Percentiles rank a stretch among this genome's conserved stretches.
These are phyloP conservation scores for Aphelocoma coerulescens DNA, from an alignment of 2,113 vertebrate species.

Conservation along the genomic window DNA sequence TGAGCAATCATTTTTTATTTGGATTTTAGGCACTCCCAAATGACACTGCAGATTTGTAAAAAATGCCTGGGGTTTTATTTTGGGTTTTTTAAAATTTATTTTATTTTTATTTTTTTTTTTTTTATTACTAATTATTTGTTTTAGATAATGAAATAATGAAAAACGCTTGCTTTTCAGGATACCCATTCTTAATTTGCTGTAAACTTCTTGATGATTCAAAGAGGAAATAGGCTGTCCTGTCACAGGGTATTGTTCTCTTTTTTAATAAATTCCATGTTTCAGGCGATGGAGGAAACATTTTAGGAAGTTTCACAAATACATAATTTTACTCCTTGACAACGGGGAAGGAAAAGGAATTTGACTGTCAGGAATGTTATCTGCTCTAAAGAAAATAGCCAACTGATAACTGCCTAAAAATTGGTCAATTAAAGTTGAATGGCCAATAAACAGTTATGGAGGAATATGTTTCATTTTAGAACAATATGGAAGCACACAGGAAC, in stretches of 20 bases:
- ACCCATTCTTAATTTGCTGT: constrained; percentile 2
- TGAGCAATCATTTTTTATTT: background rate
- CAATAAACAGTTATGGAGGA: constrained; percentile 47
- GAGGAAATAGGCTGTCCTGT: constrained; percentile 28
- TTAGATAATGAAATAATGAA: background rate
- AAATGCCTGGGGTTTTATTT: background rate
- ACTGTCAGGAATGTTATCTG: constrained; percentile 48
- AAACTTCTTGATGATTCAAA: constrained; percentile 36
- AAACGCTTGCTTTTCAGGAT: background rate
- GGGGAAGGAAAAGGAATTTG: constrained; percentile 55
- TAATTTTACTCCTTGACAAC: constrained; percentile 22
- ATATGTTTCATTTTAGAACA: constrained; percentile 34
- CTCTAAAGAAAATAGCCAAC: constrained; percentile 60
- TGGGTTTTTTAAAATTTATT: background rate
- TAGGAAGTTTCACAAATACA: constrained; percentile 50
- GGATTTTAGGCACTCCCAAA: constrained; percentile 5
- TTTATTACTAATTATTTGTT: background rate
- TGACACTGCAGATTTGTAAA: background rate
- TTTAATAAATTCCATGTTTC: constrained; percentile 57
- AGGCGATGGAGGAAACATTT: constrained; percentile 53
- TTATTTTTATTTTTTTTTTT: background rate
- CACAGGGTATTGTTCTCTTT: constrained; percentile 39
- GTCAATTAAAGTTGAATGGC: constrained; percentile 70
- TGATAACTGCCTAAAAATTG: constrained; percentile 65
- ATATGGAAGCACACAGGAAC: background rate